Percentiles rank a stretch among this genome's conserved stretches.
Conservation (phyloP, 30 jellyfish, hydroid and myxozoan genomes). For the Morbakka virulenta region DNA sequence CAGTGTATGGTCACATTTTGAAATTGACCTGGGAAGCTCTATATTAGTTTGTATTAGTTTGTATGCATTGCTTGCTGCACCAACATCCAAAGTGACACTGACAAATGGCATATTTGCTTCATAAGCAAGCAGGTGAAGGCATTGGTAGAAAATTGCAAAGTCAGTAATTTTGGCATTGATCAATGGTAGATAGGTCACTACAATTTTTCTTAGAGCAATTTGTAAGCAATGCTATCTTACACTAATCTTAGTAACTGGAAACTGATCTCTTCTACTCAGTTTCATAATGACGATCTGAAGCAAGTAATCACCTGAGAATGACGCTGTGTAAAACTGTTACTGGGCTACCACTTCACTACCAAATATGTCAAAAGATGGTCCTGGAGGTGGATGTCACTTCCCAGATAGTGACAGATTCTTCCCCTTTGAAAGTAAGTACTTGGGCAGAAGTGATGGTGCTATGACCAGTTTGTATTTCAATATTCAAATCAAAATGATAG, state of each 20-base stretch:
- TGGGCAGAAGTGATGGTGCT: no score
- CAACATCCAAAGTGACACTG: slow-evolving; percentile 6
- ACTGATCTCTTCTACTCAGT: not conserved
- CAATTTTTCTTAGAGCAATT: not conserved
- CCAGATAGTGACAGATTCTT: no score
- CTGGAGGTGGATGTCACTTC: no score
- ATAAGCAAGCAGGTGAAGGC: no score
- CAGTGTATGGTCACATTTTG: not conserved
- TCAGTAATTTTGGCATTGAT: no score
- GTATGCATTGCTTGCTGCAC: slow-evolving; percentile 16
- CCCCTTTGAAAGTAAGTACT: no score
- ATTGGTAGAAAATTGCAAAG: no score
- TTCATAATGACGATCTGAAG: not conserved
- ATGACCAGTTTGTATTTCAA: no score
- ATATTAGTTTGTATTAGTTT: not conserved
- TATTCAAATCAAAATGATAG: no score
- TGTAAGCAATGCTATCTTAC: not conserved
- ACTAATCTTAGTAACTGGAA: not conserved
- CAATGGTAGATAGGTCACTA: not conserved
- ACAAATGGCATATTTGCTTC: no score
- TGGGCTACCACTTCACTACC: not conserved
- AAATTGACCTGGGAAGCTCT: slow-evolving; percentile 4
- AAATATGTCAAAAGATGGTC: not conserved
- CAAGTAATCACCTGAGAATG: not conserved
- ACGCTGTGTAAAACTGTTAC: not conserved